Conservation (phyloP, 2,113 vertebrate genomes). For the Irena cyanogastra region DNA sequence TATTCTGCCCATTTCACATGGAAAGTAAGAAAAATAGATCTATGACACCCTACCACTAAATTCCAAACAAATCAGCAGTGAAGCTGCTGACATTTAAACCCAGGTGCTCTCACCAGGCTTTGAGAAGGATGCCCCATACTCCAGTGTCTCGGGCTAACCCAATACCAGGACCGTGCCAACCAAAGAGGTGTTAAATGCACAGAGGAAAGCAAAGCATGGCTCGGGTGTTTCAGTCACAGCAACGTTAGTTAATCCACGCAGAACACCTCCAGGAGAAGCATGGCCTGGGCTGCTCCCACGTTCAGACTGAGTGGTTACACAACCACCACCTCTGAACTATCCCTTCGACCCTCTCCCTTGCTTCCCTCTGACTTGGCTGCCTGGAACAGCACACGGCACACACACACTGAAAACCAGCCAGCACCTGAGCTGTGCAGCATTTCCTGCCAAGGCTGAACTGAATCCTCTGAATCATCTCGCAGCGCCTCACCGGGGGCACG, state of each 20-base stretch:
- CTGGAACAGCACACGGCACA: neutral
- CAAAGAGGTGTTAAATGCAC: neutral
- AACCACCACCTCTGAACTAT: neutral
- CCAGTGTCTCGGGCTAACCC: neutral
- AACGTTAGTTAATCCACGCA: accelerated
- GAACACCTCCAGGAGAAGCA: neutral
- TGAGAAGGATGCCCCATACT: neutral
- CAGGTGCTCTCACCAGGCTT: neutral
- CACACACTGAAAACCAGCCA: neutral
- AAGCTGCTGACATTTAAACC: neutral
- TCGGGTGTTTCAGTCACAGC: neutral
- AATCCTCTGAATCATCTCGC: neutral
- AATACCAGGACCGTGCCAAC: accelerated
- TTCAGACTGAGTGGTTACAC: neutral
- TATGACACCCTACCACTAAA: neutral
- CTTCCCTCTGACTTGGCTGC: neutral
- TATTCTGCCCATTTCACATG: neutral
- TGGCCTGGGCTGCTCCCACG: neutral
- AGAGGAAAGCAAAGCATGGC: neutral
- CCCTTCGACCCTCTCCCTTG: neutral
- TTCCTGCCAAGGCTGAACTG: neutral
- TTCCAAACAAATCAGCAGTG: neutral
- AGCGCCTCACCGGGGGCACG: neutral
- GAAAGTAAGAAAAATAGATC: neutral
- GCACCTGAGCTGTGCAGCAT: neutral